Conservation (phyloP, 2,888 invertebrate species). For the Heteromurus nitidus region DNA sequence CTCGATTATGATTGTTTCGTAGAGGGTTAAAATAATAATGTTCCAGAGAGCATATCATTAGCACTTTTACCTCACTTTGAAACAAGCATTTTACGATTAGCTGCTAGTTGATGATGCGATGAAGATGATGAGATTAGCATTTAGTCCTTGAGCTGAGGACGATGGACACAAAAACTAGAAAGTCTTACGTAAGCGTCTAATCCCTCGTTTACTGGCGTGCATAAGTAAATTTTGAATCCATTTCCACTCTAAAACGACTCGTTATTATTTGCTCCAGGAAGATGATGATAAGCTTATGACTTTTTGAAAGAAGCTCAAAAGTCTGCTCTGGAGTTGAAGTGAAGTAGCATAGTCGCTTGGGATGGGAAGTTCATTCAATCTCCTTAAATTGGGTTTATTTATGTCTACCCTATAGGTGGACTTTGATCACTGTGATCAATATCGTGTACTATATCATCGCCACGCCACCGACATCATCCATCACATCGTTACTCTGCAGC, state of each 20-base stretch:
- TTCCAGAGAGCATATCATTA: slow-evolving; percentile 25
- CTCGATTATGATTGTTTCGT: too few relatives aligned
- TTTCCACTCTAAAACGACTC: too few relatives aligned
- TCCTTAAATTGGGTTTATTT: too few relatives aligned
- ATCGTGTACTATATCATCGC: neutral
- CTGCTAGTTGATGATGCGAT: too few relatives aligned
- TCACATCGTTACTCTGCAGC: neutral
- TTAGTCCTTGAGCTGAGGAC: neutral
- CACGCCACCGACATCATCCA: slow-evolving; percentile 11
- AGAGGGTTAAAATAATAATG: too few relatives aligned
- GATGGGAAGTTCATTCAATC: neutral
- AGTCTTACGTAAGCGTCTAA: neutral
- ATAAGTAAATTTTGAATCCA: slow-evolving; percentile 35
- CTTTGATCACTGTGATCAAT: neutral
- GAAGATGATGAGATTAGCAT: neutral
- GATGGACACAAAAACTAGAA: neutral
- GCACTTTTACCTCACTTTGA: slow-evolving; percentile 16
- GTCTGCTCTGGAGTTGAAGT: neutral
- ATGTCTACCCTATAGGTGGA: neutral
- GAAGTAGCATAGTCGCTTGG: neutral
- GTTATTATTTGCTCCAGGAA: too few relatives aligned
- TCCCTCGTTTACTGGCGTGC: neutral
- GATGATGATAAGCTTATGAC: too few relatives aligned
- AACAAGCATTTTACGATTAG: too few relatives aligned
- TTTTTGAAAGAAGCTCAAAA: too few relatives aligned